These are phyloP conservation scores for Nomada fabriciana DNA, from an alignment of 2,888 invertebrate genomes.

Conservation along the genomic window DNA sequence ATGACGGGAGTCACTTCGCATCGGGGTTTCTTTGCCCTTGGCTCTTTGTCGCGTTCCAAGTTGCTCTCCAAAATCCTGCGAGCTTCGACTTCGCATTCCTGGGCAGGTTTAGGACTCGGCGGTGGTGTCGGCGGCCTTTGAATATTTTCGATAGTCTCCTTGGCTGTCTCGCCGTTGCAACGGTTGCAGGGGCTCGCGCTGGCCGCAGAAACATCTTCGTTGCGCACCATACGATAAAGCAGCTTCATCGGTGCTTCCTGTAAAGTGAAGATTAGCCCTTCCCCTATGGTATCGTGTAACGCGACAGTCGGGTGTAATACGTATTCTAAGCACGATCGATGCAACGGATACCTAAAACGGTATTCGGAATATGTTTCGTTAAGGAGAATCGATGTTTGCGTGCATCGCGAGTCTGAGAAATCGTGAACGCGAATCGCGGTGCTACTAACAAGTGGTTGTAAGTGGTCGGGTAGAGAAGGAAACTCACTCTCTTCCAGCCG, in stretches of 20 bases:
- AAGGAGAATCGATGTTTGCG: not conserved
- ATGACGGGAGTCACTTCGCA: conserved; percentile 81
- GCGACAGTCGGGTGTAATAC: not conserved
- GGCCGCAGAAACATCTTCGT: conserved; percentile 62
- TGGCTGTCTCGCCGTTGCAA: conserved; percentile 47
- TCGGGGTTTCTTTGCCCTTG: conserved; percentile 78
- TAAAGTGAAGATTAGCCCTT: conserved; percentile 61
- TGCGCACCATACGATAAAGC: conserved; percentile 74
- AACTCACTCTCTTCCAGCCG: conserved; percentile 94
- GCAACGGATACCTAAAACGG: not conserved
- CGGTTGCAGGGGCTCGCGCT: conserved; percentile 16
- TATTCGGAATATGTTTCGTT: not conserved
- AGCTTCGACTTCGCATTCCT: conserved; percentile 62
- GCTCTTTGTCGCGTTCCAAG: conserved; percentile 71
- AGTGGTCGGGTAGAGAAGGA: conserved; percentile 56
- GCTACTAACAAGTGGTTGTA: no score
- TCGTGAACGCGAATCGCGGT: not conserved
- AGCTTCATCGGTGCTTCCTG: conserved; percentile 80
- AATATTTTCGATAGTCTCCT: conserved; percentile 76
- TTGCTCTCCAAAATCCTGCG: conserved; percentile 55
- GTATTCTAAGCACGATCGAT: not conserved
- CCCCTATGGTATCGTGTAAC: conserved; percentile 40
- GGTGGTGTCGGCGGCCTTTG: conserved; percentile 81
- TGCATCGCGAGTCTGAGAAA: no score
- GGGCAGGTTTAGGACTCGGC: conserved; percentile 78